phyloP scores from a whole-genome alignment of 2,797 vertebrate species.

The Anas flavirostris region DNA sequence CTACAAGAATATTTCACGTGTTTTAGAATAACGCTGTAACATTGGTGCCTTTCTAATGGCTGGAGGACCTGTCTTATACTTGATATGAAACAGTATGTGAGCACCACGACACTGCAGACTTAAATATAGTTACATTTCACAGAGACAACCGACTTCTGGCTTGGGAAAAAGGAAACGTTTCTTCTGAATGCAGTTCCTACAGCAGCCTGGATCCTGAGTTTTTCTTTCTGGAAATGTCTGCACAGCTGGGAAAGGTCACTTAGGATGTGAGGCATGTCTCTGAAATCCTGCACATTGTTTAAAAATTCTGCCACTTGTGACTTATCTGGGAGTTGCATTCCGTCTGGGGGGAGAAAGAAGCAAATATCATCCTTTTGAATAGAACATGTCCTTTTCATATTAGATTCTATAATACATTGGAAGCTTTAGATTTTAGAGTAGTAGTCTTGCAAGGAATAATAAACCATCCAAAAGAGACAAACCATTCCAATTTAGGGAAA shows the following conservation, averaged over 20 bases:
- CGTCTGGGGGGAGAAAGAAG: not conserved
- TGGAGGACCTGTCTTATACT: not conserved
- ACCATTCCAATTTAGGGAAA: not conserved
- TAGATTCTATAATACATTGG: not conserved
- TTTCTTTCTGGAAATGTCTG: not conserved
- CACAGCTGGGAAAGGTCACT: not conserved
- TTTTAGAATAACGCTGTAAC: not conserved
- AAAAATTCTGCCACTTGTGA: not conserved
- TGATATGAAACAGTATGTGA: not conserved
- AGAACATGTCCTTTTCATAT: not conserved
- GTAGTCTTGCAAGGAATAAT: not conserved
- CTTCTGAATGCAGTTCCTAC: not conserved
- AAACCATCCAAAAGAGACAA: not conserved
- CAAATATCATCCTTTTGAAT: not conserved
- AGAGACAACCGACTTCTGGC: not conserved
- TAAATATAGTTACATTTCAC: not conserved
- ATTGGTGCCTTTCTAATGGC: not conserved
- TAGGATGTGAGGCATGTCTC: accelerated
- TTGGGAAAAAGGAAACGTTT: not conserved
- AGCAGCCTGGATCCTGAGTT: not conserved
- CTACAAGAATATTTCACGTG: not conserved
- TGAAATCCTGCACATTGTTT: accelerated
- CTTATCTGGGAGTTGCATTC: not conserved
- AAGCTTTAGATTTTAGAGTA: not conserved
- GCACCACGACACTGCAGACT: not conserved